phyloP scores from a whole-genome alignment of 2,113 vertebrate species.

The Cinclus cinclus region DNA sequence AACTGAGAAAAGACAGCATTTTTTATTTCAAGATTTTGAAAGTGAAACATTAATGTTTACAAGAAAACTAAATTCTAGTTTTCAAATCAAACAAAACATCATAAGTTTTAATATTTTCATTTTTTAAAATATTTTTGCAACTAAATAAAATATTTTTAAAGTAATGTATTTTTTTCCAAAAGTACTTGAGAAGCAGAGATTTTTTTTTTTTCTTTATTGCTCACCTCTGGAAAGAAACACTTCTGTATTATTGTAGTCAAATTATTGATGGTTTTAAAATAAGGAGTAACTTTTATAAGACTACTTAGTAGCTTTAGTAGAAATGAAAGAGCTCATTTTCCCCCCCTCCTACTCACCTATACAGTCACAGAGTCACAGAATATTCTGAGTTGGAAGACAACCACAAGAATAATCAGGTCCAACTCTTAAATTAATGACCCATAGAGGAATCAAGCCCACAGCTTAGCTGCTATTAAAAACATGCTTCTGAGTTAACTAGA shows the following conservation, averaged over 20 bases:
- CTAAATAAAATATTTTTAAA: neutral
- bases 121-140: neutral
- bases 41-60: neutral
- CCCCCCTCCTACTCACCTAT: too few relatives aligned
- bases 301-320: neutral
- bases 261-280: neutral
- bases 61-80: neutral
- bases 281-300: neutral
- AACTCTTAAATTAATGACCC: neutral
- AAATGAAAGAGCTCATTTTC: neutral
- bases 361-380: neutral
- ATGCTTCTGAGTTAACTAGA: neutral
- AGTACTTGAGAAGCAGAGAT: neutral
- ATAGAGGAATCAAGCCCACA: neutral
- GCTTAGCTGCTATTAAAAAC: neutral
- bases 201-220: neutral
- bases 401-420: neutral
- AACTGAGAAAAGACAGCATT: neutral
- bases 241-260: neutral
- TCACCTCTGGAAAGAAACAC: neutral
- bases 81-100: neutral
- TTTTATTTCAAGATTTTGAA: neutral
- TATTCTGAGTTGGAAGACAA: neutral
- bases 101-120: fast-evolving
- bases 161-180: fast-evolving